A percentile compares a stretch with the other conserved stretches of the same genome.
These are phyloP conservation scores for Malaclemys terrapin DNA, from an alignment of 2,113 vertebrate genomes.

Conservation along the genomic window DNA sequence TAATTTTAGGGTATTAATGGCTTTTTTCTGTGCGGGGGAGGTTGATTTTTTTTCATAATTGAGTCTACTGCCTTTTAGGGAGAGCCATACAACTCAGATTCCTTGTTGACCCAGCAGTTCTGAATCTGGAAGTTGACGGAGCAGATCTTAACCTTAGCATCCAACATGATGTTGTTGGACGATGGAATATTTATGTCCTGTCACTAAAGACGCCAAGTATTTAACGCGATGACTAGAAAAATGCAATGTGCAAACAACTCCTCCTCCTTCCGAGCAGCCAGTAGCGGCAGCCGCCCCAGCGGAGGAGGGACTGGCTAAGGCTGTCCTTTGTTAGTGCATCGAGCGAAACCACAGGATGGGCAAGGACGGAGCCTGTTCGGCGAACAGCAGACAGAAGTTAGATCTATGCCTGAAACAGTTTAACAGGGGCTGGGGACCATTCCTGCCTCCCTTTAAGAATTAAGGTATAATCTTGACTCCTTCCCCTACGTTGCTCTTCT, in stretches of 20 bases:
- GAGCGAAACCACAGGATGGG: background rate
- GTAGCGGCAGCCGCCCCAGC: background rate
- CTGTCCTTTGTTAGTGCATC: background rate
- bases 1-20: background rate
- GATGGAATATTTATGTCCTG: no score
- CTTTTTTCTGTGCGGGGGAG: background rate
- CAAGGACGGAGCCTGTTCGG: background rate
- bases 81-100: no score
- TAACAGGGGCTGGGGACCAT: background rate
- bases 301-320: background rate
- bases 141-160: background rate
- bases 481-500: background rate
- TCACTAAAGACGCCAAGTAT: background rate
- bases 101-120: background rate
- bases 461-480: background rate
- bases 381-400: background rate
- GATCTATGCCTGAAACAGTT: background rate
- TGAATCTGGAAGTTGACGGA: background rate
- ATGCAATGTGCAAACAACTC: background rate
- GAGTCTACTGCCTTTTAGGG: background rate
- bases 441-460: background rate
- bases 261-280: background rate
- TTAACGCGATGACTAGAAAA: background rate
- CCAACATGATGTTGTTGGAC: background rate
- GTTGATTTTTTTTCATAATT: background rate